Evolutionary conservation across 1,140 invertebrate genomes (phyloP).

Genomic region (Cydia fagiglandana): DNA sequence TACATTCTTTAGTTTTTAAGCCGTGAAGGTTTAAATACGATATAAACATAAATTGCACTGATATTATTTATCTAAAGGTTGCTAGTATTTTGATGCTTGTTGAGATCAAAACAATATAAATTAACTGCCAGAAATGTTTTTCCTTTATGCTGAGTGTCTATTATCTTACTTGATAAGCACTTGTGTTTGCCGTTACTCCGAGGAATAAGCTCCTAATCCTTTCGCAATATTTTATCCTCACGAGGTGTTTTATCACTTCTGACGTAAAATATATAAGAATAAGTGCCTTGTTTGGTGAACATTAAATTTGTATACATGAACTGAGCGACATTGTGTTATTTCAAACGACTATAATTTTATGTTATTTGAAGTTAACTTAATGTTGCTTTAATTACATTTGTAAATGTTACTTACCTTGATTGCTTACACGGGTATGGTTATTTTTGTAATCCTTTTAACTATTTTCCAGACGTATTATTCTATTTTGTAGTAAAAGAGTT

Average conservation of each 20-base stretch:
- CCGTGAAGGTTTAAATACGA: too few species aligned
- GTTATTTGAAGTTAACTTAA: background rate
- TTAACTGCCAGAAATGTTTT: background rate
- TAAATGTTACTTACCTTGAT: too few species aligned
- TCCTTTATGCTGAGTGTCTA: background rate
- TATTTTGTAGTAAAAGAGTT: too few species aligned
- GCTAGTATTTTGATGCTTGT: too few species aligned
- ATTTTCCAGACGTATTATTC: too few species aligned
- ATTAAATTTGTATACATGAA: background rate
- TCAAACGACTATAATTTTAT: background rate
- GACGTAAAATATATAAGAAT: conserved; percentile 10
- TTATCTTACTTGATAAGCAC: conserved; percentile 1
- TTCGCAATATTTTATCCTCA: conserved; percentile 10
- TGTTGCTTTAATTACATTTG: background rate
- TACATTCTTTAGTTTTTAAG: too few species aligned
- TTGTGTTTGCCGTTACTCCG: background rate
- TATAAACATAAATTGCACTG: too few species aligned
- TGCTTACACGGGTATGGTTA: too few species aligned
- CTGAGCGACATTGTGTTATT: background rate
- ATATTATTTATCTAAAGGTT: too few species aligned
- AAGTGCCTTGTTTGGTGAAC: conserved; percentile 4
- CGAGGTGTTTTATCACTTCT: conserved; percentile 10
- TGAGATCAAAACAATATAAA: too few species aligned
- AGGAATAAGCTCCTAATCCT: conserved; percentile 10
- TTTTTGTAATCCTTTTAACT: too few species aligned